Base-by-base conservation (phyloP, 2,113 vertebrate genomes). In the Aphyosemion australe region DNA sequence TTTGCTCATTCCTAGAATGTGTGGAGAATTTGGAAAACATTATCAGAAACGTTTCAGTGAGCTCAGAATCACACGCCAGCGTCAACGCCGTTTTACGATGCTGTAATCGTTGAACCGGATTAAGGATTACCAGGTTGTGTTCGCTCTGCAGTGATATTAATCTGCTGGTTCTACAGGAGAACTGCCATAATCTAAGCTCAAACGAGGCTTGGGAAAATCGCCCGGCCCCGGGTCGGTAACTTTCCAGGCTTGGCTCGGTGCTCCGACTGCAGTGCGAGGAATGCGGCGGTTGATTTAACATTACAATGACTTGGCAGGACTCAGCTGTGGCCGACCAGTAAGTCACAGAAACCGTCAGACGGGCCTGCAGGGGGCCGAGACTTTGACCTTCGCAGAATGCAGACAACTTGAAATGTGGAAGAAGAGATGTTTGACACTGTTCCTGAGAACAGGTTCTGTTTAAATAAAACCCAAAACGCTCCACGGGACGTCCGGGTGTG, bases 211-310 rank as follows among this genome's bases (percentile, higher is more conserved):
- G 61, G 67, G 72, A 65, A 79, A 79, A 65, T n/a, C 50, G 18
- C 49, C 26, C 68, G 80, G 72, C 80, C 72, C 62, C 69, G 53
- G 62, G 65, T 84, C 31, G 19, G 80, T 90, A 86, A 82, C 78
- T 85, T 87, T 87, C 85, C 84, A 83, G 66, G 61, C 69, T 69
- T 63, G 55, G 68, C 68, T 75, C 47, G 31, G 50, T 52, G 71
- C 77, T 86, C 72, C 49, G 55, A 64, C 67, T 85, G 78, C 79
- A 71, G 69, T 48, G 72, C 61, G 52, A 84, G 83, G 84, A 91
- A 90, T 90, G 88, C 79, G 80, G 81, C 43, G 83, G 87, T 88
- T 91, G 79, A 86, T 88, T 88, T 87, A 89, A 82, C 78, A 85
- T 82, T 70, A 89, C 85, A 90, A 88, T 85, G 82, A 76, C 82